Evolutionary conservation across 2,888 invertebrate genomes (phyloP).

Genomic region (Imbricaverruca yamaguchii): DNA sequence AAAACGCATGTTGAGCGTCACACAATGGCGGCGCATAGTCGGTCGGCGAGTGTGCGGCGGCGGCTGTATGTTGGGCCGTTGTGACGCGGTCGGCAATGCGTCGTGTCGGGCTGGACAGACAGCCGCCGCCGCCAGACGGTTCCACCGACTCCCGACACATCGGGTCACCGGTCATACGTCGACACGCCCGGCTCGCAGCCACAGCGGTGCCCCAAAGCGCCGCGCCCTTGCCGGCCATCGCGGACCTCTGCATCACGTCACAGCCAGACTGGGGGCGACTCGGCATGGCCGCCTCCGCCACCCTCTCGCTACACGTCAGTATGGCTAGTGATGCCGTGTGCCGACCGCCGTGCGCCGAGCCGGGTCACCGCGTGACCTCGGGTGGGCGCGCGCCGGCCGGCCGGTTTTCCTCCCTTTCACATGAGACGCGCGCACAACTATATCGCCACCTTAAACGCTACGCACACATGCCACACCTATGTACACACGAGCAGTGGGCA

Average conservation of each 20-base stretch:
- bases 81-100: not conserved
- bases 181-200: no score
- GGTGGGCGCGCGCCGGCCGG: constrained; percentile 12
- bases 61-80: not conserved
- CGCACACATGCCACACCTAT: not conserved
- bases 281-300: not conserved
- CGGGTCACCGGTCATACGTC: not conserved
- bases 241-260: not conserved
- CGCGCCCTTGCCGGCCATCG: no score
- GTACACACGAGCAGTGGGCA: no score
- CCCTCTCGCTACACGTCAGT: constrained; percentile 12
- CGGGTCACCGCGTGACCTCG: not conserved
- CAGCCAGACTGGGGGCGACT: not conserved
- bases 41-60: not conserved
- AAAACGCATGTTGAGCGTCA: not conserved
- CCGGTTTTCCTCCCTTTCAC: constrained; percentile 13
- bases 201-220: no score
- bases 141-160: not conserved
- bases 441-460: no score
- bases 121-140: no score
- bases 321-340: constrained; percentile 16
- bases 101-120: no score
- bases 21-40: not conserved
- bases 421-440: not conserved
- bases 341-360: not conserved